Base-by-base conservation (phyloP, 2,888 invertebrate genomes). In the Cybosia mesomella region DNA sequence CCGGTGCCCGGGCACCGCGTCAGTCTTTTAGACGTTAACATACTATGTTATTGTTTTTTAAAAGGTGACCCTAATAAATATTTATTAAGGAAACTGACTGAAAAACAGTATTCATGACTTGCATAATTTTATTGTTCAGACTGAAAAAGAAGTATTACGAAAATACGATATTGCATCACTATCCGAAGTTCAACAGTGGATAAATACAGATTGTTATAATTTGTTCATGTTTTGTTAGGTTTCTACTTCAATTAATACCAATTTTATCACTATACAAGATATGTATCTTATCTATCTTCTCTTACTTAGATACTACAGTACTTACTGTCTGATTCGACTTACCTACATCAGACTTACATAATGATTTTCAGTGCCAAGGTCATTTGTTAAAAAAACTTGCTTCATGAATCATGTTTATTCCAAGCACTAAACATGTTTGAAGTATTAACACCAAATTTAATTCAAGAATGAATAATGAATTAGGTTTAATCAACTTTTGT, bases 51-150 rank as follows among this genome's bases (percentile, higher is more conserved):
- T 5, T n/a, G 15, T 0, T 49, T 49, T 49, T 49, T 49, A 9
- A 18, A 49, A n/a, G 49, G 1, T n/a, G 18, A 49, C n/a, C n/a
- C 9, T 49, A n/a, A 49, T 49, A 49, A 32, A 58, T n/a, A 58
- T 32, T 15, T 58, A 32, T 32, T 32, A 2, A 28, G 15, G n/a
- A n/a, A 18, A 32, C 61, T n/a, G 49, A 15, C 39, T 36, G 28
- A 53, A 24, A 32, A 49, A 61, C n/a, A 28, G 28, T 54, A 10
- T 32, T 22, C 65, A 66, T 66, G 59, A 65, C 58, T 58, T 65
- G 58, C 58, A 53, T 36, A 21, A n/a, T 53, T 34, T 65, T 59
- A 58, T 58, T 21, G 1, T 28, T 39, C 28, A 8, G 3, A 43
- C 15, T 13, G 18, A 63, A 55, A 24, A 28, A 0, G 28, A 28